Conservation (phyloP, 2,888 invertebrate genomes). For the Antitype chi region DNA sequence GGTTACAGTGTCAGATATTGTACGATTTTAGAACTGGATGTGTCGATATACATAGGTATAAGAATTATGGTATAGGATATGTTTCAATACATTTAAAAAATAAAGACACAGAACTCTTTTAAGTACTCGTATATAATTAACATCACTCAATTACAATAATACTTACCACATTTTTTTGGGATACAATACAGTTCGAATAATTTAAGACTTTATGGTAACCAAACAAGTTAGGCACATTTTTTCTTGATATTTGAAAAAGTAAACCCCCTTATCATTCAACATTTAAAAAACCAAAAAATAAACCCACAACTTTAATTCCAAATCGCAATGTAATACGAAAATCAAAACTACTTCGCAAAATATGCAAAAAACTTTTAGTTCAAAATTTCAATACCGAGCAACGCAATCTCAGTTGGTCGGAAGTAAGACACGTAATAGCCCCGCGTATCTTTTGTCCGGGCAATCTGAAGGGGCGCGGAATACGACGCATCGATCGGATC, state of each 20-base stretch:
- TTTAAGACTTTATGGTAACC: too few species aligned
- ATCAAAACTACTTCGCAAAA: conserved; percentile 35
- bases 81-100: not conserved
- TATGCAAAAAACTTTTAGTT: conserved; percentile 58
- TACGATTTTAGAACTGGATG: not conserved
- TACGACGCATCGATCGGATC: conserved; percentile 80
- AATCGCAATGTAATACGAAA: conserved; percentile 36
- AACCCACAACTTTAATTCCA: conserved; percentile 26
- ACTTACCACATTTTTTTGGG: too few species aligned
- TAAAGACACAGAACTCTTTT: too few species aligned
- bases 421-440: conserved; percentile 61
- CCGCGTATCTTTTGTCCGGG: conserved; percentile 61
- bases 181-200: too few species aligned
- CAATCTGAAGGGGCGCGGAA: conserved; percentile 63
- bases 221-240: too few species aligned
- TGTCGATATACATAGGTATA: too few species aligned
- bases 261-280: not conserved
- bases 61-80: not conserved
- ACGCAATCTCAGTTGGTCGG: conserved; percentile 51
- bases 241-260: not conserved
- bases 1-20: not conserved
- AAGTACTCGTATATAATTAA: not conserved
- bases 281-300: conserved; percentile 5
- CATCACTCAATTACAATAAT: not conserved
- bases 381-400: conserved; percentile 50